A percentile compares a stretch with the other conserved stretches of the same genome.
phyloP scores from a whole-genome alignment of 2,888 invertebrate species.

The Nemurella pictetii region DNA sequence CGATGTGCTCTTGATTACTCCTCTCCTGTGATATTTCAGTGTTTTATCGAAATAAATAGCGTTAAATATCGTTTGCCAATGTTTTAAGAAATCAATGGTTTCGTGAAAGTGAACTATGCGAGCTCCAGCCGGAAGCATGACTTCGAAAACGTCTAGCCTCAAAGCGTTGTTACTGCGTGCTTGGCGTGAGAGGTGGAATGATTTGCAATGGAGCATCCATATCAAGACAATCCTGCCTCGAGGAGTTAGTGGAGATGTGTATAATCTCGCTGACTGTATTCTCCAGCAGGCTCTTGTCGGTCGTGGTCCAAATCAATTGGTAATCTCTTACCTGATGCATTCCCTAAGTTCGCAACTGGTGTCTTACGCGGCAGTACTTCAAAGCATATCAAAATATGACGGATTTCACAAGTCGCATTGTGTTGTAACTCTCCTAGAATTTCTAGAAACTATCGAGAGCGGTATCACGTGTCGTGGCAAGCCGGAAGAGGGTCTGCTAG shows the following conservation, averaged over 20 bases:
- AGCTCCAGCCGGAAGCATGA: constrained; percentile 50
- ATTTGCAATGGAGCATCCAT: constrained; percentile 94
- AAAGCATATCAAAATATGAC: constrained; percentile 86
- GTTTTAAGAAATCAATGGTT: background rate
- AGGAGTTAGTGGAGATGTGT: constrained; percentile 92
- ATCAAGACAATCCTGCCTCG: constrained; percentile 87
- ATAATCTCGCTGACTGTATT: constrained; percentile 89
- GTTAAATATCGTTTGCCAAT: too few relatives aligned
- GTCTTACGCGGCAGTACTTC: constrained; percentile 86
- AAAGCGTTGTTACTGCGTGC: constrained; percentile 81
- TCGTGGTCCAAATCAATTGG: constrained; percentile 87
- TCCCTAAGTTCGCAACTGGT: constrained; percentile 87
- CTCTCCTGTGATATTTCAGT: too few relatives aligned
- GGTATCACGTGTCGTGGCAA: constrained; percentile 59
- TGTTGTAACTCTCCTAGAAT: constrained; percentile 80
- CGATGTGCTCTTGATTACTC: too few relatives aligned
- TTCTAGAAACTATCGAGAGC: constrained; percentile 67
- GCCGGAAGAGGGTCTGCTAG: constrained; percentile 84
- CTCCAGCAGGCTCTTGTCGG: constrained; percentile 93
- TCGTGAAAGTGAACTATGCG: background rate
- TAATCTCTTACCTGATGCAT: constrained; percentile 90
- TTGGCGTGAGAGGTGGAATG: constrained; percentile 95
- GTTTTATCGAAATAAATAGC: too few relatives aligned
- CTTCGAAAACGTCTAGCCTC: constrained; percentile 79
- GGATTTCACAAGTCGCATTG: constrained; percentile 87